A percentile compares a stretch with the other conserved stretches of the same genome.
Evolutionary conservation across 1,140 invertebrate genomes (phyloP).

Genomic region (Cydia fagiglandana): DNA sequence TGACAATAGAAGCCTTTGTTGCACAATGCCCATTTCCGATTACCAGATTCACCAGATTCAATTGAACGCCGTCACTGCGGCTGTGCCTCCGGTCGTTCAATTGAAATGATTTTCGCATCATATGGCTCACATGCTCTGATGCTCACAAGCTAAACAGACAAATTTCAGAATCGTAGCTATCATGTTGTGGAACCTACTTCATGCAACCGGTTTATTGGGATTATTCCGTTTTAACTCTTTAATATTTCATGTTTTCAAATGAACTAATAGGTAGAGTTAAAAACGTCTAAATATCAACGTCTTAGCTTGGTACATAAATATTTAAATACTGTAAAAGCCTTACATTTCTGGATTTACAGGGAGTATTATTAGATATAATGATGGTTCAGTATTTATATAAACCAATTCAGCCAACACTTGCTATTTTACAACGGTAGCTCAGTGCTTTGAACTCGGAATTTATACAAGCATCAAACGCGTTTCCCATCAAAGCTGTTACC

Average conservation of each 20-base stretch:
- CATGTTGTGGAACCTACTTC: not conserved
- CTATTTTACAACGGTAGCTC: not conserved
- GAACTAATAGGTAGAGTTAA: too few relatives aligned
- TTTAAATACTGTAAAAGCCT: too few relatives aligned
- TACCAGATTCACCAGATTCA: slow-evolving; percentile 77
- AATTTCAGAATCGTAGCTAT: not conserved
- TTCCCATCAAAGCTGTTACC: slow-evolving; percentile 27
- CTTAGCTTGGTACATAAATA: too few relatives aligned
- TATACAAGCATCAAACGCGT: slow-evolving; percentile 19
- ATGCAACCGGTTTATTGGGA: not conserved
- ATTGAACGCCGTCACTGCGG: slow-evolving; percentile 66
- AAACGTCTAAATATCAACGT: too few relatives aligned
- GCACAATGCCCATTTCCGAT: slow-evolving; percentile 77
- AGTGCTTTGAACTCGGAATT: slow-evolving; percentile 15
- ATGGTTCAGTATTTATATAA: not conserved
- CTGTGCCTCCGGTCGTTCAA: slow-evolving; percentile 59
- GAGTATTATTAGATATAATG: not conserved
- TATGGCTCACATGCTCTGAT: not conserved
- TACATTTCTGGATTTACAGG: too few relatives aligned
- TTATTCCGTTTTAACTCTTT: not conserved
- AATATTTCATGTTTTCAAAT: not conserved
- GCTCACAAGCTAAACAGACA: not conserved
- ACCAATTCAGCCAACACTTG: not conserved
- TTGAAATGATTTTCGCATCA: slow-evolving; percentile 46
- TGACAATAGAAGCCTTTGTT: slow-evolving; percentile 71